A percentile compares a stretch with the other conserved stretches of the same genome.
phyloP scores from a whole-genome alignment of 1,140 invertebrate genomes.

The Drosophila bocqueti region DNA sequence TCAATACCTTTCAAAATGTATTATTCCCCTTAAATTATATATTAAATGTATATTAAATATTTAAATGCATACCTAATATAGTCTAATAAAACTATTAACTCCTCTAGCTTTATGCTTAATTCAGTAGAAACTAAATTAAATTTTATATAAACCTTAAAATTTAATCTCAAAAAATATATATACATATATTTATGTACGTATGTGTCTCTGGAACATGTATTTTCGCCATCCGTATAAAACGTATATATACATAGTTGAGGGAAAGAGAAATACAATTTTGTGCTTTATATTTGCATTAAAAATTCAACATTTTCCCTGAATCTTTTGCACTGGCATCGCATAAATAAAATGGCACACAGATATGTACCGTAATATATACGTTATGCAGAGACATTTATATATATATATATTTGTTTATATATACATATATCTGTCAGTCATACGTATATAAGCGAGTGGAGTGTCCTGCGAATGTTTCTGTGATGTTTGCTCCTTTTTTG shows the following conservation, averaged over 20 bases:
- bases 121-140: neutral
- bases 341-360: conserved; percentile 58
- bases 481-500: conserved; percentile 47
- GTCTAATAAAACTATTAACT: neutral
- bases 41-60: neutral
- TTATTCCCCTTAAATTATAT: neutral
- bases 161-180: conserved; percentile 1
- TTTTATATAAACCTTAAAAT: neutral
- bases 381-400: conserved; percentile 23
- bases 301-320: conserved; percentile 35
- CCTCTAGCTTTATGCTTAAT: neutral
- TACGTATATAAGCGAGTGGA: conserved; percentile 8
- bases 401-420: neutral
- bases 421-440: conserved; percentile 11
- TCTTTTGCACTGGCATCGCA: conserved; percentile 45
- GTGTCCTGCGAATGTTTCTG: conserved; percentile 26
- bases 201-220: conserved; percentile 1
- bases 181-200: too few species aligned
- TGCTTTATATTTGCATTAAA: conserved; percentile 50
- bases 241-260: neutral
- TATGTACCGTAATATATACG: conserved; percentile 26
- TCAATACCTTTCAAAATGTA: neutral
- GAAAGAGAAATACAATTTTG: conserved; percentile 38
- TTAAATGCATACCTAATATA: neutral
- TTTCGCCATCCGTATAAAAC: conserved; percentile 6